Conservation (phyloP, 2,113 vertebrate species). For the Microcebus griseorufus region DNA sequence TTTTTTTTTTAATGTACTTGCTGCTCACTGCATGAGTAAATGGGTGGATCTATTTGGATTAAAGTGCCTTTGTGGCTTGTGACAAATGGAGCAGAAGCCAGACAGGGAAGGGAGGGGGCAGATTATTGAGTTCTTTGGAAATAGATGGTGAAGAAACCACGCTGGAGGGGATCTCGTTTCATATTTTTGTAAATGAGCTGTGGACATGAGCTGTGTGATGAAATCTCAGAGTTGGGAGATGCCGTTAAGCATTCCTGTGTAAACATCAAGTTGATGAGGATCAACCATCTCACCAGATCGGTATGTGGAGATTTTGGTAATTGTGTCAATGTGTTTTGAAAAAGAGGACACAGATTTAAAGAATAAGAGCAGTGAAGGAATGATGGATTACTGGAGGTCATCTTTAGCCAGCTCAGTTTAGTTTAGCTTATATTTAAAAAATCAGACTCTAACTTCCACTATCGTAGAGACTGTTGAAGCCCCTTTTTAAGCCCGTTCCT, state of each 20-base stretch:
- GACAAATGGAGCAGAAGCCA: constrained; percentile 31
- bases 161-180: constrained; percentile 44
- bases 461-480: background rate
- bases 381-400: constrained; percentile 37
- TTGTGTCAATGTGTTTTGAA: constrained; percentile 56
- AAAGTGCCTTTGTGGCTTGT: constrained; percentile 63
- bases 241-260: background rate
- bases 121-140: constrained; percentile 50
- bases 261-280: constrained; percentile 58
- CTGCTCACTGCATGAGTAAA: constrained; percentile 53
- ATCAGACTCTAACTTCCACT: background rate
- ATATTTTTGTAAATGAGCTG: constrained; percentile 52
- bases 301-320: constrained; percentile 67
- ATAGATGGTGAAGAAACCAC: constrained; percentile 7
- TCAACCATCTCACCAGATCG: constrained; percentile 48
- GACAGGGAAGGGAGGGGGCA: background rate
- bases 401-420: constrained; percentile 10
- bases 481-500: background rate
- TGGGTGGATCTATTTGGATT: constrained; percentile 70
- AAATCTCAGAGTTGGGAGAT: constrained; percentile 51
- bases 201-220: constrained; percentile 47
- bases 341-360: constrained; percentile 52
- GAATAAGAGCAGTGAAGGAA: constrained; percentile 43
- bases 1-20: background rate
- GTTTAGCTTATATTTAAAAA: background rate